These are phyloP conservation scores for Tokudaia muenninki DNA, from an alignment of 2,797 vertebrate genomes.

Conservation along the genomic window DNA sequence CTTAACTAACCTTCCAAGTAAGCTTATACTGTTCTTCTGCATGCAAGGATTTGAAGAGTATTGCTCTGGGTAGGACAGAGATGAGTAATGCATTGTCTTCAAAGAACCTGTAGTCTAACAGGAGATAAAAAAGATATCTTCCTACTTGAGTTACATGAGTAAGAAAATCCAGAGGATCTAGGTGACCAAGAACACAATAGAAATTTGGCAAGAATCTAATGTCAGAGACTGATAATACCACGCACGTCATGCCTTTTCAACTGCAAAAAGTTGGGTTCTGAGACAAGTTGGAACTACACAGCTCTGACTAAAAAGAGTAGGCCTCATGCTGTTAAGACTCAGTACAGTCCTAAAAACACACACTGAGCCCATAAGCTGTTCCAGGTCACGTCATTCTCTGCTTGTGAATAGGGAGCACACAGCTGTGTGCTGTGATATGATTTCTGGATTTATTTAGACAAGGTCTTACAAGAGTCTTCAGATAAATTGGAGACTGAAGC, in stretches of 20 bases:
- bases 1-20: conserved; percentile 32
- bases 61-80: conserved; percentile 2
- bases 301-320: conserved; percentile 73
- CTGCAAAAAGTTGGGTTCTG: background rate
- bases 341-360: conserved; percentile 60
- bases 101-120: conserved; percentile 55
- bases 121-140: conserved; percentile 54
- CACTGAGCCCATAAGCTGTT: conserved; percentile 74
- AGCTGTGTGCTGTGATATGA: conserved; percentile 87
- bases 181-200: conserved; percentile 25
- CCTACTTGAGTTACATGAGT: conserved; percentile 59
- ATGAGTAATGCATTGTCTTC: conserved; percentile 63
- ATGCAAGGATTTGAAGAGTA: conserved; percentile 47
- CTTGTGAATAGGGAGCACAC: conserved; percentile 80
- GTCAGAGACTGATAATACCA: conserved; percentile 20
- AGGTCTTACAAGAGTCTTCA: conserved; percentile 85
- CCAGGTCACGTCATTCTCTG: conserved; percentile 81
- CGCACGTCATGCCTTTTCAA: conserved; percentile 28
- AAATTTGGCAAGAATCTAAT: conserved; percentile 58
- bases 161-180: conserved; percentile 64
- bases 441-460: conserved; percentile 87
- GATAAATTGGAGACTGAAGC: conserved; percentile 88
- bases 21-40: conserved; percentile 35
- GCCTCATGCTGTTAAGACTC: conserved; percentile 66
- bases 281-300: conserved; percentile 25